Evolutionary conservation across 2,797 vertebrate species (phyloP).

Genomic region (Pithecia hirsuta): DNA sequence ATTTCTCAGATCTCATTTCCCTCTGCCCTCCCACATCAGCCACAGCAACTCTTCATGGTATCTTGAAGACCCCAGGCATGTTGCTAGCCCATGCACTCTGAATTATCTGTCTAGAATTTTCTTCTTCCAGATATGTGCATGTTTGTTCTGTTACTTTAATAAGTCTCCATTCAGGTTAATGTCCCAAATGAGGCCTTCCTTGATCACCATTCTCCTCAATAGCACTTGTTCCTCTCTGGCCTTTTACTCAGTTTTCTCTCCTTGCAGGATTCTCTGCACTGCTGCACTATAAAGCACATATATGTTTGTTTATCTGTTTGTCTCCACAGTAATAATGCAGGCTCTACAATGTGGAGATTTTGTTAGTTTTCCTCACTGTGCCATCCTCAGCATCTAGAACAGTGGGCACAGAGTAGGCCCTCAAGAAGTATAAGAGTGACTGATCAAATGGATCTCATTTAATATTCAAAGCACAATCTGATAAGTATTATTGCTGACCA

Average conservation of each 20-base stretch:
- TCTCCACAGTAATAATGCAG: neutral
- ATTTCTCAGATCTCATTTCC: neutral
- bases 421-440: neutral
- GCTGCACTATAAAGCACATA: neutral
- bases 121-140: neutral
- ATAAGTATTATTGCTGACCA: slow-evolving; percentile 39
- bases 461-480: slow-evolving; percentile 10
- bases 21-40: accelerated
- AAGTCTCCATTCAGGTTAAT: neutral
- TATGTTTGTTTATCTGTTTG: neutral
- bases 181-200: neutral
- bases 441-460: neutral
- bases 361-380: neutral
- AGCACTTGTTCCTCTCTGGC: neutral
- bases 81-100: neutral
- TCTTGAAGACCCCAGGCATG: neutral
- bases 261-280: neutral
- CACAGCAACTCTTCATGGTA: neutral
- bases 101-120: neutral
- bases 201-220: neutral
- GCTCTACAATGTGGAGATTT: neutral
- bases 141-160: neutral
- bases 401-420: neutral
- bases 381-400: neutral
- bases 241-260: neutral